Base-by-base conservation (phyloP, 2,797 vertebrate species). In the Myripristis jacobus region DNA sequence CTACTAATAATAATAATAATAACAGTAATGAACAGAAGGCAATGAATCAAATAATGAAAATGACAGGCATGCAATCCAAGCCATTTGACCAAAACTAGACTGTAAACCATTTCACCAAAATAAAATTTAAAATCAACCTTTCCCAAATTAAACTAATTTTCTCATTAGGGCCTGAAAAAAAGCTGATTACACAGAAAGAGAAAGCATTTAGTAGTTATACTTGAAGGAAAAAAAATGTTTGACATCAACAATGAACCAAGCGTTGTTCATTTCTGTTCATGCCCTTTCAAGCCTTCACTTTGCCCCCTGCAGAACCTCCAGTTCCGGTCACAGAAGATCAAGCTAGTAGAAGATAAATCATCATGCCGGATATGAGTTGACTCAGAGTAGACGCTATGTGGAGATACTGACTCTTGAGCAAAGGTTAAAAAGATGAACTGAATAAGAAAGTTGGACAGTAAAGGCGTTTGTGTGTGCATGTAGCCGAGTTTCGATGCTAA, bases 401-500 rank as follows among this genome's bases (percentile, higher is more conserved):
- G 5, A 54, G 29, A 59, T 38, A 13, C 18, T 68, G 12, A 68
- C 51, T 54, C 54, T 41, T 0, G 1, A 60, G 41, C 10, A 38
- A 60, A 19, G n/a, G 50, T 52, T 22, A 47, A 57, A 1, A 44
- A 47, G 9, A n/a, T 12, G 8, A n/a, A 46, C 38, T 5, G 6
- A 52, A 38, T 18, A 11, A 12, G 2, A 65, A 3, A 22, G 43
- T 44, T 7, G 15, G 25, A 31, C 6, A 4, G 8, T 7, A 21
- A 6, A 22, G 10, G 16, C 2, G n/a, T 19, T 24, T 19, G 25
- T 29, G 15, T 59, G 38, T 54, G 68, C 25, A 48, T 29, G 54
- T 16, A 19, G 53, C 25, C 36, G 11, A 15, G n/a, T 58, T 34
- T 48, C 21, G 70, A 70, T 56, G 68, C 59, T 58, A 27, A 76